These are phyloP conservation scores for Nudaria mundana DNA, from an alignment of 2,888 invertebrate genomes.

Conservation along the genomic window DNA sequence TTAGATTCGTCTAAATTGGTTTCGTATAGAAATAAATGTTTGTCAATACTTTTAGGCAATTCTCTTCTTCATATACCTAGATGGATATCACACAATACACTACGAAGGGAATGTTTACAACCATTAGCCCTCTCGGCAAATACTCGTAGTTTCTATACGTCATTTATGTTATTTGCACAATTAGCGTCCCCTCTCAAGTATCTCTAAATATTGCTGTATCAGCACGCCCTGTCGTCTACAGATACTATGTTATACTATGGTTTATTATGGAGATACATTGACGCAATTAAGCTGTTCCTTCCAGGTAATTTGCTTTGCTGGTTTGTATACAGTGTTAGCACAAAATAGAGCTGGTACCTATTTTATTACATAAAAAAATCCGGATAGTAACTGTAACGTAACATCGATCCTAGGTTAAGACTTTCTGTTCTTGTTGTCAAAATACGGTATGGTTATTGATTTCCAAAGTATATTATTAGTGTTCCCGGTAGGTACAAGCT, in stretches of 20 bases:
- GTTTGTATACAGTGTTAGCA: no score
- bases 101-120: background rate
- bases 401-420: no score
- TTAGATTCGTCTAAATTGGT: background rate
- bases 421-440: no score
- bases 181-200: conserved; percentile 40
- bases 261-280: conserved; percentile 8
- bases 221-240: conserved; percentile 41
- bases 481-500: no score
- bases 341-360: no score
- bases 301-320: conserved; percentile 23
- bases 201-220: conserved; percentile 39
- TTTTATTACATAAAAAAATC: no score
- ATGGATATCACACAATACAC: background rate
- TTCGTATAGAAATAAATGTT: no score
- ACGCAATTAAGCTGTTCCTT: conserved; percentile 9
- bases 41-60: no score
- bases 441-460: no score
- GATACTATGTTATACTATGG: conserved; percentile 31
- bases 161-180: conserved; percentile 43
- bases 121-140: background rate
- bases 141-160: background rate
- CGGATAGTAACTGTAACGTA: no score
- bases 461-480: no score
- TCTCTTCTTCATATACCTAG: background rate